Evolutionary conservation across 2,888 invertebrate genomes (phyloP).

Genomic region (Chirona hameri): DNA sequence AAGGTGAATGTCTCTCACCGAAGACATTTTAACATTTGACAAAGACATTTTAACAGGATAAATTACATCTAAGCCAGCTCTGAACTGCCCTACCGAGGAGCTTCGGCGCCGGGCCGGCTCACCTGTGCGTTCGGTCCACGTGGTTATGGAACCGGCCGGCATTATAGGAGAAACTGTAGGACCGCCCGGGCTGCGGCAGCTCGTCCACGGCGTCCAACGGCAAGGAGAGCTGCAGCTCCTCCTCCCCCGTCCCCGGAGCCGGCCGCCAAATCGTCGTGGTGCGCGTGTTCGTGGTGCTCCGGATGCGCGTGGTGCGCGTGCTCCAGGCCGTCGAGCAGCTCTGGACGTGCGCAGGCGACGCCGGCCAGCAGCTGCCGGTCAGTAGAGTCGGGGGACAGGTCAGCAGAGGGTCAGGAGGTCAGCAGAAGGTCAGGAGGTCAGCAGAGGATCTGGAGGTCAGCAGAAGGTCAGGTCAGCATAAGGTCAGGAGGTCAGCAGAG

Average conservation of each 20-base stretch:
- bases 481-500: too few relatives aligned
- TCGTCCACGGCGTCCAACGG: neutral
- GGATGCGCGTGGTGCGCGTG: neutral
- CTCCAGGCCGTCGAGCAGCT: neutral
- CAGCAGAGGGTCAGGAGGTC: too few relatives aligned
- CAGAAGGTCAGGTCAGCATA: too few relatives aligned
- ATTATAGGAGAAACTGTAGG: slow-evolving; percentile 71
- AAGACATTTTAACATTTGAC: too few relatives aligned
- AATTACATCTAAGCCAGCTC: too few relatives aligned
- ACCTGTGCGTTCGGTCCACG: slow-evolving; percentile 68
- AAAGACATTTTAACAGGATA: too few relatives aligned
- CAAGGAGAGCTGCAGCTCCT: neutral
- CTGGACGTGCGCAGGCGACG: neutral
- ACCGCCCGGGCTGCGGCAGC: slow-evolving; percentile 49
- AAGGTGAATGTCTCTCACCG: too few relatives aligned
- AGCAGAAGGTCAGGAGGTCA: too few relatives aligned
- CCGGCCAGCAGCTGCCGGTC: neutral
- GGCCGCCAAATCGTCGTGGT: neutral
- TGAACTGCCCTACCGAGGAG: too few relatives aligned
- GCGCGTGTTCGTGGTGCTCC: neutral
- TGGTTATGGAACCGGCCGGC: slow-evolving; percentile 74
- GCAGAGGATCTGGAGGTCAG: too few relatives aligned
- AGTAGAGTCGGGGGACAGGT: too few relatives aligned
- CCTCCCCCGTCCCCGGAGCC: neutral
- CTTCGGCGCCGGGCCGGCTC: too few relatives aligned